Evolutionary conservation across 2,888 invertebrate genomes (phyloP), one percentile per base, ranked within the genome.

Genomic region (Bugulina stolonifera): DNA sequence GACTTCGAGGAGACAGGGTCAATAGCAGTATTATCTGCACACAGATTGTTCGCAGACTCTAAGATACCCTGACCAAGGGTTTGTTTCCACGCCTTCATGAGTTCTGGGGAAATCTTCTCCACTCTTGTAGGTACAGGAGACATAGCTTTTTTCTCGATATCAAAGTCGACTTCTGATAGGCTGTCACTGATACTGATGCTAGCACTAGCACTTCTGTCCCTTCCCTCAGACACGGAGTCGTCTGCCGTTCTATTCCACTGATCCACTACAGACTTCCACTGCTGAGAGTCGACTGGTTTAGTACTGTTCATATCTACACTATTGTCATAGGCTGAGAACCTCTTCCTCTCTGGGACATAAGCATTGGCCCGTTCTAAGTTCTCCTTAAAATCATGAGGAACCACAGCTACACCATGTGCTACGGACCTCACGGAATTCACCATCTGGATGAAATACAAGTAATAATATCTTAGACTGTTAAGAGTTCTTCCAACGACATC

Each of bases 171-270:
- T 32, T 64, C 64, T 10, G 64, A 64, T 27, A 64, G 3, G 14
- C 32, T 34, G 34, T 22, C 27, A 32, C 64, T 64, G 14, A 27
- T 32, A 32, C 64, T 34, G 25, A 25, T 57, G 25, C 57, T 57
- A n/a, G 57, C 5, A 25, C 57, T 57, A n/a, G 25, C 64, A 64
- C 64, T 64, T 64, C 64, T 64, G 10, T 64, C 64, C 32, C 64
- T 27, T 14, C 64, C 34, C 5, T 34, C 64, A 27, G 64, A 64
- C 29, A 34, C 5, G 3, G 10, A 27, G 34, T 64, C 64, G 3
- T 14, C 64, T 34, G 32, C 5, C 32, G 32, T 3, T 32, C 14
- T 32, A 22, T 64, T 27, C 25, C 23, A 55, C 23, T 55, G 55
- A 32, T 64, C 27, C 64, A 64, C 64, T 27, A 64, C 64, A 32